Conservation (phyloP, 2,797 vertebrate species). For the Acestrorhynchus altus region DNA sequence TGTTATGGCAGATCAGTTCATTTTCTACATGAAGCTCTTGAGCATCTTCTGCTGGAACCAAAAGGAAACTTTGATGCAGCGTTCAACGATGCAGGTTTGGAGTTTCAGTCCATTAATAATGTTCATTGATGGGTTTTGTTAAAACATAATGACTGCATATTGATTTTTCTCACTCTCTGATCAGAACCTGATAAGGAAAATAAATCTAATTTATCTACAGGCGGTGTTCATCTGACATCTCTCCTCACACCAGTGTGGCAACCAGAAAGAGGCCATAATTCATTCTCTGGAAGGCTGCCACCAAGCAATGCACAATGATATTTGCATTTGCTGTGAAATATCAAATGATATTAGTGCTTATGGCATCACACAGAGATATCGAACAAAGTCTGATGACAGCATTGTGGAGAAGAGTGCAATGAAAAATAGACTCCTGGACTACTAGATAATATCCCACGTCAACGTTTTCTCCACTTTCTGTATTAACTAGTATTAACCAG, state of each 20-base stretch:
- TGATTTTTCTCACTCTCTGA: conserved; percentile 9
- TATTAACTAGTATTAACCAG: too few relatives aligned
- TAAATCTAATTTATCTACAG: neutral
- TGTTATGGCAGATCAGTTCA: too few relatives aligned
- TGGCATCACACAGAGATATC: conserved; percentile 1
- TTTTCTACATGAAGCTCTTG: neutral
- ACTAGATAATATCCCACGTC: too few relatives aligned
- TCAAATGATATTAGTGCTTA: conserved; percentile 15
- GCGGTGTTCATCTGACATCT: neutral
- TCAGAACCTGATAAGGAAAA: neutral
- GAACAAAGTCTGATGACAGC: neutral
- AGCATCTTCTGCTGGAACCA: neutral
- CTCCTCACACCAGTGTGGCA: neutral
- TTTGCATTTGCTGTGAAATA: conserved; percentile 14
- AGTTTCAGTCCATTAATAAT: neutral
- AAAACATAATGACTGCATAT: neutral
- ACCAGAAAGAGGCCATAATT: neutral
- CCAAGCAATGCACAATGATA: neutral
- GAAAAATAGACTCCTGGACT: too few relatives aligned
- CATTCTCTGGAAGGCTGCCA: neutral
- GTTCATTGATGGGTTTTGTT: neutral
- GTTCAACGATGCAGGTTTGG: neutral
- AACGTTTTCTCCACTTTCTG: too few relatives aligned
- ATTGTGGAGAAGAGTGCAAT: neutral
- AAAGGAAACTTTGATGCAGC: too few relatives aligned